Conservation (phyloP, 2,888 invertebrate species). For the Lochmaea crataegi region DNA sequence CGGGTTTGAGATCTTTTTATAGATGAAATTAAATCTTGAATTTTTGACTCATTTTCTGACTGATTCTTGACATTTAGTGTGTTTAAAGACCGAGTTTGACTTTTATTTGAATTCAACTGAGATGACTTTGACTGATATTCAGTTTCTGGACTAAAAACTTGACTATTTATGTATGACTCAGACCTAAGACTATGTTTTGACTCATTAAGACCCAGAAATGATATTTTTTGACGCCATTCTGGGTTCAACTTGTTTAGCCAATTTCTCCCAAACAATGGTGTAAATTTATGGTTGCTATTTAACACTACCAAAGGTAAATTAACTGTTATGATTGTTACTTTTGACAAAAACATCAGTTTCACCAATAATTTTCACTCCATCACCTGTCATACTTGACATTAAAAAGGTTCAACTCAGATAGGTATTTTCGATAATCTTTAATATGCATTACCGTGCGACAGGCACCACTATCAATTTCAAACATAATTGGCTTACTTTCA, state of each 20-base stretch:
- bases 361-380: conserved; percentile 32
- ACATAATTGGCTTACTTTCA: neutral
- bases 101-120: neutral
- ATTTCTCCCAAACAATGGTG: conserved; percentile 28
- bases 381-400: conserved; percentile 28
- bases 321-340: conserved; percentile 1
- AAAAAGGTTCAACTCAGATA: conserved; percentile 10
- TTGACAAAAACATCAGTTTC: conserved; percentile 27
- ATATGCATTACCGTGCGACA: neutral
- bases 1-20: too few relatives aligned
- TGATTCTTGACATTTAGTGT: neutral
- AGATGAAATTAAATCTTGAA: neutral
- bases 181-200: neutral
- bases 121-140: neutral
- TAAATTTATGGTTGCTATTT: conserved; percentile 15
- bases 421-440: conserved; percentile 16
- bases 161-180: too few relatives aligned
- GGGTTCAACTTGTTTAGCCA: conserved; percentile 27
- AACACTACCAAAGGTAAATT: conserved; percentile 20
- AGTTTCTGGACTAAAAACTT: neutral
- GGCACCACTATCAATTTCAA: too few relatives aligned
- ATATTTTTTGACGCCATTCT: conserved; percentile 4
- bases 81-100: neutral
- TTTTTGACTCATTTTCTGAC: neutral
- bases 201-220: neutral